Base-by-base conservation (phyloP, 2,888 invertebrate species). In the Platerodrilus igneus region DNA sequence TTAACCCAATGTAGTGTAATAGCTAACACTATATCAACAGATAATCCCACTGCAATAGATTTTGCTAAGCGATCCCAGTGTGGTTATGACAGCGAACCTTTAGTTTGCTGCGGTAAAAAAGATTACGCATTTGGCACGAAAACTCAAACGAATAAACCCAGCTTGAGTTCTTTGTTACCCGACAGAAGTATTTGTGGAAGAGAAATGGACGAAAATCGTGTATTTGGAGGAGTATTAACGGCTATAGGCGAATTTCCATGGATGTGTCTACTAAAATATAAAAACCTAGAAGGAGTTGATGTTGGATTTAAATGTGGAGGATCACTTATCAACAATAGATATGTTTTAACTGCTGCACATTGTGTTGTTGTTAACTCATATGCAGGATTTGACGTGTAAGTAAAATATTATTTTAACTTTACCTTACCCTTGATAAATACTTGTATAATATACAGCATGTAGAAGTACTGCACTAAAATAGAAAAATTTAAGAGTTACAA, bases 41-140 rank as follows among this genome's bases (percentile, higher is more conserved):
- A 30, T 4, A 35, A 46, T 8, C 25, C 32, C 5, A 33, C 23
- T 3, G 30, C 27, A 2, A 22, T 44, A 5, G 20, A 42, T 21
- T 71, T 64, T 45, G 56, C 74, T 14, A 64, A 67, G 22, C 54
- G 58, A 38, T 72, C 74, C 0, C 70, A 72, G 25, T 75, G 74
- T 39, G 74, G 74, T 1, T 74, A 73, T 48, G 64, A 67, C 1
- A 60, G 62, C 17, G 52, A 54, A 1, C 74, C 74, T 0, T 63
- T 51, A 17, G 73, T 75, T 0, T 75, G 75, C 54, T 75, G 75
- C 31, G 56, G 55, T 2, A 32, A 48, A 4, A 8, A 11, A 10
- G 38, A 22, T 2, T 38, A 38, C 15, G 7, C 22, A 3, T 11
- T 9, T 8, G 10, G 9, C 8, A 20, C 13, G 3, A 14, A 18